These are phyloP conservation scores for Lycorma delicatula DNA, from an alignment of 1,140 invertebrate species.

Conservation along the genomic window DNA sequence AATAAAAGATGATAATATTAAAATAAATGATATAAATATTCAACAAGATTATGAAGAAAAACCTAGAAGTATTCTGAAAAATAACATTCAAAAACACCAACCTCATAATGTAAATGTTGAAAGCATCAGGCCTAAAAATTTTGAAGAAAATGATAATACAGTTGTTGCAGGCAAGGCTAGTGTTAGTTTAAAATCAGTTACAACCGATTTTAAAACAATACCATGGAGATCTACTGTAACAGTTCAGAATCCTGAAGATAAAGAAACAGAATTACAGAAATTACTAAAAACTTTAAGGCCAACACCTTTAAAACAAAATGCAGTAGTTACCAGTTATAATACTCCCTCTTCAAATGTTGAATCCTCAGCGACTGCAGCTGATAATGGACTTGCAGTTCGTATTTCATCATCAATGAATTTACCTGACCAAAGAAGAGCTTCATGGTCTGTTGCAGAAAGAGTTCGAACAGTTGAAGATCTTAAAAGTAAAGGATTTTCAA, in stretches of 20 bases:
- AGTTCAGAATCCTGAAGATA: too few relatives aligned
- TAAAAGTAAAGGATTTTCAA: constrained; percentile 42
- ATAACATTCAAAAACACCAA: constrained; percentile 57
- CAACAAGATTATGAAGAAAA: constrained; percentile 40
- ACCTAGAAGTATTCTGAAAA: constrained; percentile 59
- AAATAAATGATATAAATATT: constrained; percentile 14
- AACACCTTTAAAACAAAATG: constrained; percentile 12
- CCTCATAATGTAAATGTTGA: too few relatives aligned
- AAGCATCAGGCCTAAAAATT: too few relatives aligned
- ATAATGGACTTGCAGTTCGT: constrained; percentile 26
- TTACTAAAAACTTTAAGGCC: constrained; percentile 34
- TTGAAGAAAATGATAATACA: too few relatives aligned
- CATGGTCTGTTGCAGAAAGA: constrained; percentile 42
- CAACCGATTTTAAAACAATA: too few relatives aligned
- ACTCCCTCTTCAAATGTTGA: too few relatives aligned
- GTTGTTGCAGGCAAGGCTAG: too few relatives aligned
- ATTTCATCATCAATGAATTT: constrained; percentile 23
- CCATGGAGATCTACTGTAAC: too few relatives aligned
- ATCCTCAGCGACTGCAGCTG: constrained; percentile 20
- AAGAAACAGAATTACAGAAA: constrained; percentile 37
- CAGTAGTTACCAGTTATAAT: too few relatives aligned
- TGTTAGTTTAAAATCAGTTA: too few relatives aligned
- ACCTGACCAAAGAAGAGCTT: constrained; percentile 30
- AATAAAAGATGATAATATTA: background rate
- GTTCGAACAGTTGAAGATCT: constrained; percentile 36